A percentile compares a stretch with the other conserved stretches of the same genome.
Conservation (phyloP, 2,113 vertebrate genomes). For the Cisticola juncidis region DNA sequence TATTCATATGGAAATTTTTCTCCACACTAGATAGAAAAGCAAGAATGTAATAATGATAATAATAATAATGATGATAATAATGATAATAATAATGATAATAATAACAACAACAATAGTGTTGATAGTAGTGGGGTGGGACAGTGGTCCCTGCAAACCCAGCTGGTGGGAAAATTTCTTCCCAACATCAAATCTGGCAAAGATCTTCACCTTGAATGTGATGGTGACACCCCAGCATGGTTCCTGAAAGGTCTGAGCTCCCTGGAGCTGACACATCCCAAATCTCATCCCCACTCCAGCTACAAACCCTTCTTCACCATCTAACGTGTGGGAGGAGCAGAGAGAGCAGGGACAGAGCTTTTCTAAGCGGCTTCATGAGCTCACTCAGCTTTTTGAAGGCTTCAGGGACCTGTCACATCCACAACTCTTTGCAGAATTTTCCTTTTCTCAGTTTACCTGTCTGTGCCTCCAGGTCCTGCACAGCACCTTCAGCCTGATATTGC, state of each 20-base stretch:
- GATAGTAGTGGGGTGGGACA: not conserved
- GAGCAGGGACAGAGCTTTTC: not conserved
- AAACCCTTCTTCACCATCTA: not conserved
- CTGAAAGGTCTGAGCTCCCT: not conserved
- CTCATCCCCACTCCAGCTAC: not conserved
- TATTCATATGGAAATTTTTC: not conserved
- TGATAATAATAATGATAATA: accelerated
- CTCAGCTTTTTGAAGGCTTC: not conserved
- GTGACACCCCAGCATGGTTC: not conserved
- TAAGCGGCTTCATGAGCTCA: not conserved
- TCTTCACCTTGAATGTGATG: not conserved
- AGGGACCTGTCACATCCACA: not conserved
- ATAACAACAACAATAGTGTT: accelerated
- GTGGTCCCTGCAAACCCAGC: not conserved
- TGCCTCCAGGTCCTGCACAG: not conserved
- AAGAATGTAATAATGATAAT: not conserved
- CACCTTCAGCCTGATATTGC: accelerated
- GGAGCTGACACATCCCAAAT: not conserved
- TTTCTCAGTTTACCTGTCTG: accelerated
- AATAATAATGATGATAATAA: accelerated
- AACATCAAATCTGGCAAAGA: not conserved
- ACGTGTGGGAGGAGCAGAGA: accelerated
- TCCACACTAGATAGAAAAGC: not conserved
- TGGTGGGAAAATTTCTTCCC: not conserved
- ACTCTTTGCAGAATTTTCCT: not conserved